These are phyloP conservation scores for Podarcis cretensis DNA, from an alignment of 2,113 vertebrate species.

Conservation along the genomic window DNA sequence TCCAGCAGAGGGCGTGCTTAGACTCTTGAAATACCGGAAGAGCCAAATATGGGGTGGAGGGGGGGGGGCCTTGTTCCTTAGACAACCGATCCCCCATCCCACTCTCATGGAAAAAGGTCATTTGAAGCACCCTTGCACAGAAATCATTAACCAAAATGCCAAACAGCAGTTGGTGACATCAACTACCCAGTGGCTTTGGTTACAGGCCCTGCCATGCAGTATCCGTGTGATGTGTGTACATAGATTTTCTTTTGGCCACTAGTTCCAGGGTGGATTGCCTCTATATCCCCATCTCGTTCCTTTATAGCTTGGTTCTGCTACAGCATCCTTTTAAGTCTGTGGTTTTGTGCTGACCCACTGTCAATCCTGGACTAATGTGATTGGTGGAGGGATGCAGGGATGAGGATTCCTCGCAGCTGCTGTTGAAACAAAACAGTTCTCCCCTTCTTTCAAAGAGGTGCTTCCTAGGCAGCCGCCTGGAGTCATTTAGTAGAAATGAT, in stretches of 20 bases:
- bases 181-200: neutral
- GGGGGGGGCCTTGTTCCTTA: neutral
- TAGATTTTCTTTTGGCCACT: neutral
- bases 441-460: neutral
- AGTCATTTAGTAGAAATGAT: neutral
- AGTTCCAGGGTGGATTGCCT: neutral
- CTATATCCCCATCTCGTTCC: neutral
- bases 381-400: too few relatives aligned
- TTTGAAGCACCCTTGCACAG: neutral
- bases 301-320: neutral
- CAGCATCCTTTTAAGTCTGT: too few relatives aligned
- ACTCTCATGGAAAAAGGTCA: neutral
- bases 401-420: neutral
- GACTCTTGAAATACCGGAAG: constrained; percentile 4
- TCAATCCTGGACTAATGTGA: neutral
- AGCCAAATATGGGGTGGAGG: neutral
- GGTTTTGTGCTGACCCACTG: neutral
- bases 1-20: constrained; percentile 25
- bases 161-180: neutral
- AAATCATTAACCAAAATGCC: neutral
- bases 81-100: neutral
- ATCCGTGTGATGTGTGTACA: neutral
- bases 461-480: neutral
- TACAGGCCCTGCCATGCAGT: neutral
- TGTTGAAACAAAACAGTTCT: neutral